Base-by-base conservation (phyloP, 2,888 invertebrate genomes). In the Mesochorus sp. region DNA sequence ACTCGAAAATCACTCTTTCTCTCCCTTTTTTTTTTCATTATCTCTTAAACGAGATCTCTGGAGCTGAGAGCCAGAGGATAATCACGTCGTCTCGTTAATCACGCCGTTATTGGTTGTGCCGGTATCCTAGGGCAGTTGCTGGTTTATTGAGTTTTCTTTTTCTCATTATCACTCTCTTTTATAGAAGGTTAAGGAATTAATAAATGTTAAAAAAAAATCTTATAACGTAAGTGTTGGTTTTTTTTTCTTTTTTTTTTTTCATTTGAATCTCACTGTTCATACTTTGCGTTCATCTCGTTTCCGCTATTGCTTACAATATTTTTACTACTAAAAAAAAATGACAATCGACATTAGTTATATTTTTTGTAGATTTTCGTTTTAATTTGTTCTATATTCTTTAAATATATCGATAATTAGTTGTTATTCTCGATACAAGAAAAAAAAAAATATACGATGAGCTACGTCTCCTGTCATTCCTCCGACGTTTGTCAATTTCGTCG, bases 81-180 rank as follows among this genome's bases (percentile, higher is more conserved):
- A 76, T 81, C 61, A 76, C 79, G 49, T 79, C 64, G 71, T 73
- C 73, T 72, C 44, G 59, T 73, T 80, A 31, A 78, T 84, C 68
- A 76, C 78, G 79, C 80, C 78, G 79, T 82, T 80, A 80, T 83
- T 81, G 80, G 80, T 82, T 83, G 80, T 79, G 82, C 81, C 83
- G 81, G 71, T 85, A 85, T 86, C 84, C 83, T 87, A 87, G 74
- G 86, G 88, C 87, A 88, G 88, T 86, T 87, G 86, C 86, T 88
- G 86, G 86, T 87, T 83, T 71, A 71, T 83, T 74, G 72, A 79
- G 57, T 82, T 59, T 76, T 81, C 72, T 70, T 77, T 71, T 44
- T 37, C 76, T 76, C 73, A 34, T 78, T 76, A 79, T 68, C 64
- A 66, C 64, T 76, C 51, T 79, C 76, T 83, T 80, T 68, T 76